Evolutionary conservation across 2,797 vertebrate genomes (phyloP).

Genomic region (Discoglossus pictus): DNA sequence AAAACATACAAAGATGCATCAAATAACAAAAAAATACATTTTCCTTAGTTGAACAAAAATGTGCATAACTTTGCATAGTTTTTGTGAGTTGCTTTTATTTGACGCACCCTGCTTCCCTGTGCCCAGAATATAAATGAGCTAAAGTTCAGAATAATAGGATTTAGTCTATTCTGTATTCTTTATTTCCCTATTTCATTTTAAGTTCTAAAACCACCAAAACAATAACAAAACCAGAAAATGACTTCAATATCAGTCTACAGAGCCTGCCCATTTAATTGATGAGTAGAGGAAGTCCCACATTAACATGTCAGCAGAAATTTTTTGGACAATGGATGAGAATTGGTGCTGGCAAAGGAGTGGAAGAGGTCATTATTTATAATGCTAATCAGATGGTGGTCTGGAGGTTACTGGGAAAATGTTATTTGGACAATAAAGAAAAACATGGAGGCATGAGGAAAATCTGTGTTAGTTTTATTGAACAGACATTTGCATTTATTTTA

Average conservation of each 20-base stretch:
- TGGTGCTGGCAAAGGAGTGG: slow-evolving; percentile 24
- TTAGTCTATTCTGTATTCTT: not conserved
- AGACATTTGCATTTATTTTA: too few species aligned
- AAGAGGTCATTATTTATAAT: slow-evolving; percentile 34
- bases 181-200: too few species aligned
- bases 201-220: not conserved
- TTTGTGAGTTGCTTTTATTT: slow-evolving; percentile 1
- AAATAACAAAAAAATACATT: slow-evolving; percentile 1
- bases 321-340: slow-evolving; percentile 31
- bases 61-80: slow-evolving; percentile 16
- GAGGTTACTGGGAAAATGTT: not conserved
- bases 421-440: not conserved
- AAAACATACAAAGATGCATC: too few species aligned
- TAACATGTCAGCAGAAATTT: slow-evolving; percentile 39
- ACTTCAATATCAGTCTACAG: not conserved
- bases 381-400: not conserved
- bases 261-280: too few species aligned
- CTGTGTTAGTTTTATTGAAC: too few species aligned
- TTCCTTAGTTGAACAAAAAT: not conserved
- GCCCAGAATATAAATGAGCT: slow-evolving; percentile 19
- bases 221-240: slow-evolving; percentile 4
- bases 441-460: too few species aligned
- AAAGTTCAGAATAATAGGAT: not conserved
- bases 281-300: slow-evolving; percentile 30
- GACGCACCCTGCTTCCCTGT: not conserved